phyloP scores from a whole-genome alignment of 2,888 invertebrate species.

The Habrosyne pyritoides region DNA sequence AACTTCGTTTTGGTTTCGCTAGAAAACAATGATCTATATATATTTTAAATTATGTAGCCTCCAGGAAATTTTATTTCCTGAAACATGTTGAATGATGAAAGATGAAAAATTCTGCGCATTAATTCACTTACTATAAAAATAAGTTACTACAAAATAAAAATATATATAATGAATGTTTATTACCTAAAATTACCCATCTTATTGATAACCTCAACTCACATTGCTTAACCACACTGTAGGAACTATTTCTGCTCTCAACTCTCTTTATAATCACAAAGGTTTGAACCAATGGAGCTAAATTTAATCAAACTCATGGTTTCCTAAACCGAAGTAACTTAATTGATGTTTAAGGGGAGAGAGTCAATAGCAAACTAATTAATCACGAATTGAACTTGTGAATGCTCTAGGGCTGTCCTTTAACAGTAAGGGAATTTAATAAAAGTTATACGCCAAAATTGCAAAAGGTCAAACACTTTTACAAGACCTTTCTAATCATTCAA shows the following conservation, averaged over 20 bases:
- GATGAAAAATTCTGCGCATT: too few relatives aligned
- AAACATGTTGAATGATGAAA: too few relatives aligned
- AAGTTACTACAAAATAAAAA: too few relatives aligned
- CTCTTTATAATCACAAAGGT: neutral
- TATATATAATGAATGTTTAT: too few relatives aligned
- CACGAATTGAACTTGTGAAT: neutral
- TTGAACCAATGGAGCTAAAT: neutral
- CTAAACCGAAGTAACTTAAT: neutral
- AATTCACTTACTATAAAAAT: too few relatives aligned
- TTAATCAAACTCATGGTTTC: neutral
- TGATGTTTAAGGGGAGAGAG: neutral
- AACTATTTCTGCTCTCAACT: neutral
- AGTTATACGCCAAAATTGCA: neutral
- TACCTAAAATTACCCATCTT: neutral
- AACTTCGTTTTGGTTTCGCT: too few relatives aligned
- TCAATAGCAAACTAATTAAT: slow-evolving; percentile 1
- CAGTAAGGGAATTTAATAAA: neutral
- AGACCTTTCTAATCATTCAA: too few relatives aligned
- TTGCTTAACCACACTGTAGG: neutral
- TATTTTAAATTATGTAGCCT: too few relatives aligned
- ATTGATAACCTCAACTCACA: neutral
- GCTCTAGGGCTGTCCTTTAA: neutral
- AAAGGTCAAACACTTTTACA: neutral
- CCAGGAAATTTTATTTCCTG: too few relatives aligned
- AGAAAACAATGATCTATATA: too few relatives aligned